A percentile compares a stretch with the other conserved stretches of the same genome.
phyloP scores from a whole-genome alignment of 2,797 vertebrate genomes.

The Sebastes nivosus region DNA sequence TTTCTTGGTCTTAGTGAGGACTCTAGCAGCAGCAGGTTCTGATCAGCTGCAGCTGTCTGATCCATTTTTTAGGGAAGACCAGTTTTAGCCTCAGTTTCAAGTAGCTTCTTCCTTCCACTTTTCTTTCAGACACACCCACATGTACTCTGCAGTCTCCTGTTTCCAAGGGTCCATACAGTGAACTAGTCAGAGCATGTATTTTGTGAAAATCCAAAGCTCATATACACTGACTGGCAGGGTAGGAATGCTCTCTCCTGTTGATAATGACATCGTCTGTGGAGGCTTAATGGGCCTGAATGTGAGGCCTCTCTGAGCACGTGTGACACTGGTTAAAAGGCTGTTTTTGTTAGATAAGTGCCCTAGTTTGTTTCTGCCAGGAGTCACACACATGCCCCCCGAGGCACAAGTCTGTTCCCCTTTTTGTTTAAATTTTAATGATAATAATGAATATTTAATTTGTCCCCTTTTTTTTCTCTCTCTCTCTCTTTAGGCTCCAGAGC shows the following conservation, averaged over 20 bases:
- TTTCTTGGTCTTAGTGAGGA: no score
- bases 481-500: slow-evolving; percentile 83
- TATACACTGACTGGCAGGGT: background rate
- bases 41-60: no score
- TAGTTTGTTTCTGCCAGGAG: slow-evolving; percentile 55
- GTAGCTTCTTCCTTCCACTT: background rate
- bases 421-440: slow-evolving; percentile 58
- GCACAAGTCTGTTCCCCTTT: slow-evolving; percentile 30
- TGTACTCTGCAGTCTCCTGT: background rate
- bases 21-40: no score
- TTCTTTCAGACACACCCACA: slow-evolving; percentile 45
- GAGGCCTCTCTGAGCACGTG: slow-evolving; percentile 31
- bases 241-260: slow-evolving; percentile 46
- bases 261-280: slow-evolving; percentile 19
- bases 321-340: slow-evolving; percentile 35
- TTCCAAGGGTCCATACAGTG: slow-evolving; percentile 2
- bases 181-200: slow-evolving; percentile 66
- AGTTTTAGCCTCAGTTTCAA: no score
- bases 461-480: background rate
- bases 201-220: slow-evolving; percentile 29
- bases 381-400: slow-evolving; percentile 36
- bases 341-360: slow-evolving; percentile 69
- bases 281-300: slow-evolving; percentile 39
- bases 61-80: no score
- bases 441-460: slow-evolving; percentile 58